Percentiles rank a stretch among this genome's conserved stretches.
These are phyloP conservation scores for Zosterops hypoxanthus DNA, from an alignment of 2,113 vertebrate genomes.

Conservation along the genomic window DNA sequence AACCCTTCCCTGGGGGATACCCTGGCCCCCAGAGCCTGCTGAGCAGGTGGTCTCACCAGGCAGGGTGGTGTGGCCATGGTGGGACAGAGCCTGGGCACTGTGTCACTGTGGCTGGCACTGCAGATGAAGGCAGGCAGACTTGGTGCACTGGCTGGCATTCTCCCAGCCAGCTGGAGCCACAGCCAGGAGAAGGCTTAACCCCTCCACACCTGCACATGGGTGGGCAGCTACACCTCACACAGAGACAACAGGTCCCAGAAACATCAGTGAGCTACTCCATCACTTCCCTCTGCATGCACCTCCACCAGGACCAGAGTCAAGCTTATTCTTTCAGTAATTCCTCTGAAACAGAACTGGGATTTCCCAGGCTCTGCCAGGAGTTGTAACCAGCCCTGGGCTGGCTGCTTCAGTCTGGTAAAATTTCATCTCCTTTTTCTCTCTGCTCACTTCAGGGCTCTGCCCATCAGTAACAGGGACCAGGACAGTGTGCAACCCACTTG, in stretches of 20 bases:
- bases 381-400: background rate
- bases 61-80: accelerated
- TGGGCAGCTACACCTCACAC: background rate
- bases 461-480: background rate
- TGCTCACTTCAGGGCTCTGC: background rate
- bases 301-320: background rate
- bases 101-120: accelerated
- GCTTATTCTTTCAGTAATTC: background rate
- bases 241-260: background rate
- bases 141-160: background rate
- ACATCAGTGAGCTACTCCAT: background rate
- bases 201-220: accelerated
- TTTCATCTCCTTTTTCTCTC: background rate
- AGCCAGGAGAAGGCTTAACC: background rate
- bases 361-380: background rate
- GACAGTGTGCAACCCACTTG: background rate
- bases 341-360: background rate
- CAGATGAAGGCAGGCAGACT: accelerated
- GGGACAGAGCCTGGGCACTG: accelerated
- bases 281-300: accelerated
- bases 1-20: constrained; percentile 13
- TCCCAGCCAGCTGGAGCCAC: background rate
- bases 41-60: accelerated
- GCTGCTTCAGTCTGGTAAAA: background rate
- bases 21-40: background rate